Evolutionary conservation across 2,113 vertebrate species (phyloP), one percentile per base, ranked within the genome.

Genomic region (Mugil cephalus): DNA sequence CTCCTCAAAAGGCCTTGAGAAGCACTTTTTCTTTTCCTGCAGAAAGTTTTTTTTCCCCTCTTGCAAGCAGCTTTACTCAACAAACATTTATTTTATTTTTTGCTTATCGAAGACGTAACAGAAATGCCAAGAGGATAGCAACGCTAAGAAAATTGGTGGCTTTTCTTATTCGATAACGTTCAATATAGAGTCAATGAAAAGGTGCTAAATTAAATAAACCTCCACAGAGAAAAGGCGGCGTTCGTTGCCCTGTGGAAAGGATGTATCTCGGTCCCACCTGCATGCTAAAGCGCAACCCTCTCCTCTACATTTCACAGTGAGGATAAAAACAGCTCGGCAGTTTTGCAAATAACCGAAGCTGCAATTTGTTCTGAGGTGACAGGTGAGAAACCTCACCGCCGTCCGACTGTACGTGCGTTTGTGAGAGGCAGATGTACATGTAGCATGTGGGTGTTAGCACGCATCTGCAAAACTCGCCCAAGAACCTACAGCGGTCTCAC

Each of bases 31-130:
- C 24, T 10, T 7, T 15, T 48, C 47, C 38, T 11, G 18, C 15
- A 64, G 50, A 74, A 72, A 55, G 40, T 17, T 30, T 63, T 64
- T 69, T 55, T 47, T 46, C 40, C 30, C 19, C 30, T 58, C 9
- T 54, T 52, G 40, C 43, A 65, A 67, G 60, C 65, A 58, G 24
- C 35, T 81, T 74, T 39, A 51, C 8, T 8, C 24, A 70, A 60
- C n/a, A 7, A 55, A 62, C 8, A 35, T 48, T 56, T n/a, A n/a
- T n/a, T 19, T 51, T 40, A 11, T 7, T 46, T 14, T n/a, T 35
- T 10, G 7, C 40, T 65, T 42, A 17, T 4, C 34, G 11, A 17
- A n/a, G 18, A 34, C 40, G n/a, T 7, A 14, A 19, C 36, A 61
- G 50, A 70, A 35, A 67, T 6, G 10, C 12, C 11, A 30, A 39